phyloP scores from a whole-genome alignment of 2,113 vertebrate species.

The Festucalex cinctus region DNA sequence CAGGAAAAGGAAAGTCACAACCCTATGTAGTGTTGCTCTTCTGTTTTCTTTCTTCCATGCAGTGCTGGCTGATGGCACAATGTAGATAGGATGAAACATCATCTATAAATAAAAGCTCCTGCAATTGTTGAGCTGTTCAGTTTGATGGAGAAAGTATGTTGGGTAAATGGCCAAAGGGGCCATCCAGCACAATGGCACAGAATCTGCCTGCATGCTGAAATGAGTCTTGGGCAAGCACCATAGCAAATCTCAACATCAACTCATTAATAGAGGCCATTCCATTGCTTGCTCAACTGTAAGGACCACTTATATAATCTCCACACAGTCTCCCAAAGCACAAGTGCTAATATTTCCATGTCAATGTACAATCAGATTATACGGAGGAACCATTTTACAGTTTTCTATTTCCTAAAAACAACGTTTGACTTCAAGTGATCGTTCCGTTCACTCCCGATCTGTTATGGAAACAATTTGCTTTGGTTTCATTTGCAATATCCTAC shows the following conservation, averaged over 20 bases:
- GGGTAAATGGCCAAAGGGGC: slow-evolving; percentile 37
- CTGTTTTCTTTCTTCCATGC: slow-evolving; percentile 13
- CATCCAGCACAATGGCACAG: slow-evolving; percentile 10
- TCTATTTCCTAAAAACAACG: background rate
- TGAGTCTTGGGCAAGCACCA: slow-evolving; percentile 7
- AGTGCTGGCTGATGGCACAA: slow-evolving; percentile 21
- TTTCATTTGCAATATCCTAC: background rate
- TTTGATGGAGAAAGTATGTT: slow-evolving; percentile 20
- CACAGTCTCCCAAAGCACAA: slow-evolving; percentile 6
- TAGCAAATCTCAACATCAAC: slow-evolving; percentile 31
- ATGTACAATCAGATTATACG: background rate
- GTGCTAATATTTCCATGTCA: slow-evolving; percentile 10
- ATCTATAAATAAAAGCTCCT: slow-evolving; percentile 43
- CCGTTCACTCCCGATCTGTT: background rate
- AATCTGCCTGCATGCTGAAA: slow-evolving; percentile 17
- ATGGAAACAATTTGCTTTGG: background rate
- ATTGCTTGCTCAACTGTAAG: slow-evolving; percentile 36
- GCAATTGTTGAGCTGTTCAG: slow-evolving; percentile 14
- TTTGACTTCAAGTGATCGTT: background rate
- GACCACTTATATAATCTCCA: slow-evolving; percentile 38
- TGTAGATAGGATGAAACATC: slow-evolving; percentile 27
- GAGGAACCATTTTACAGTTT: background rate
- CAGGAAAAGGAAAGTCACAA: slow-evolving; percentile 1
- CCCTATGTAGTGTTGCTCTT: slow-evolving; percentile 2
- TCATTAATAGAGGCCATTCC: slow-evolving; percentile 24